Evolutionary conservation across 2,888 invertebrate genomes (phyloP).

Genomic region (Pyrrhosoma nymphula): DNA sequence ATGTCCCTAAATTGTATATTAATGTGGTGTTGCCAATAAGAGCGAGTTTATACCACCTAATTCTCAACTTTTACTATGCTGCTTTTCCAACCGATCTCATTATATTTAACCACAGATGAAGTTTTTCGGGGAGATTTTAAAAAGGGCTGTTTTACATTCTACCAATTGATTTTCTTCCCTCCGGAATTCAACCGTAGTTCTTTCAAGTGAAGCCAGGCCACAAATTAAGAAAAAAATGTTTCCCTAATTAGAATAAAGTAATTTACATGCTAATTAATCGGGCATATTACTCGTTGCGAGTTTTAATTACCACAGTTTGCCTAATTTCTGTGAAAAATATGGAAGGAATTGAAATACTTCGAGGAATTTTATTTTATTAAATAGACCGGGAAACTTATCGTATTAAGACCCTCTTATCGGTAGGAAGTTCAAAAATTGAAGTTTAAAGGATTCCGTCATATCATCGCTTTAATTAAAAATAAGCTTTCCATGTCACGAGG

Average conservation of each 20-base stretch:
- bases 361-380: neutral
- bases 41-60: too few relatives aligned
- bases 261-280: slow-evolving; percentile 22
- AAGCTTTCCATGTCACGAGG: neutral
- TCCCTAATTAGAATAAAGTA: neutral
- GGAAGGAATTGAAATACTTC: neutral
- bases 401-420: neutral
- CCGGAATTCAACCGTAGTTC: neutral
- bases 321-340: neutral
- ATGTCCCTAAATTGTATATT: too few relatives aligned
- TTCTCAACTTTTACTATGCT: neutral
- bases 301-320: neutral
- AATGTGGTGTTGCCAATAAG: too few relatives aligned
- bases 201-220: neutral
- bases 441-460: neutral
- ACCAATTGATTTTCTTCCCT: neutral
- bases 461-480: neutral
- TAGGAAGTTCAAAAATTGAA: neutral
- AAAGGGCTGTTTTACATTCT: neutral
- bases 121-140: neutral
- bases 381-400: slow-evolving; percentile 26
- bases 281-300: neutral
- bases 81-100: neutral
- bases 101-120: neutral
- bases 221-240: neutral